phyloP scores from a whole-genome alignment of 2,113 vertebrate genomes.

The Pyxicephalus adspersus region DNA sequence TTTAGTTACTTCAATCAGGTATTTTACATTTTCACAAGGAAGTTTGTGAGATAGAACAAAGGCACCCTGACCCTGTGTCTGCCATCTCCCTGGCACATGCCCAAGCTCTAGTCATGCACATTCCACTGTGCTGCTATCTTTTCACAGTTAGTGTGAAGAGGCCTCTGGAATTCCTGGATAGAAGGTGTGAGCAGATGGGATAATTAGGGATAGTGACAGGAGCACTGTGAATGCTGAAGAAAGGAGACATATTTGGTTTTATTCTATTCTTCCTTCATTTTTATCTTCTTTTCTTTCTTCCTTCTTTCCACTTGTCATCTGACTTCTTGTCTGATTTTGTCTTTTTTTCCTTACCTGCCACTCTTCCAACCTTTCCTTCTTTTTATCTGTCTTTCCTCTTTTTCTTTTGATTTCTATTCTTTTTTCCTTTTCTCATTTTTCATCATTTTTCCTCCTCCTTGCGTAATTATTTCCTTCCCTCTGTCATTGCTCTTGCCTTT shows the following conservation, averaged over 20 bases:
- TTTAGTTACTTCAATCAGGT: too few relatives aligned
- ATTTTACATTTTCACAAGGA: too few relatives aligned
- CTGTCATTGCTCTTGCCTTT: neutral
- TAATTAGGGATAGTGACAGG: conserved; percentile 1
- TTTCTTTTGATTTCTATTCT: neutral
- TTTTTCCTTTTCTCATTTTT: neutral
- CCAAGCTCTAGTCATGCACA: neutral
- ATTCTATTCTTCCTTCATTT: neutral
- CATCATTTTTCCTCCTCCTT: neutral
- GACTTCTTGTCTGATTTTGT: neutral
- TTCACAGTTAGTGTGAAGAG: conserved; percentile 23
- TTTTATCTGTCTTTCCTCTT: neutral
- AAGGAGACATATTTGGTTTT: too few relatives aligned
- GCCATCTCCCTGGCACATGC: neutral
- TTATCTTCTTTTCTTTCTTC: neutral
- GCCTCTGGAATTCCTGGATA: conserved; percentile 20
- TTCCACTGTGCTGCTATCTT: conserved; percentile 26
- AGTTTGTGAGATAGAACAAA: too few relatives aligned
- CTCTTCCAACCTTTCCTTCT: neutral
- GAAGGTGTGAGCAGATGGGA: conserved; percentile 11
- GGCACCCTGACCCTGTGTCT: neutral
- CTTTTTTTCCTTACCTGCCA: neutral
- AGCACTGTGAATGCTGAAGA: neutral
- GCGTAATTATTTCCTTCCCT: neutral
- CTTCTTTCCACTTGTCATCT: neutral